phyloP scores from a whole-genome alignment of 1,140 invertebrate species.

The Spodoptera frugiperda region DNA sequence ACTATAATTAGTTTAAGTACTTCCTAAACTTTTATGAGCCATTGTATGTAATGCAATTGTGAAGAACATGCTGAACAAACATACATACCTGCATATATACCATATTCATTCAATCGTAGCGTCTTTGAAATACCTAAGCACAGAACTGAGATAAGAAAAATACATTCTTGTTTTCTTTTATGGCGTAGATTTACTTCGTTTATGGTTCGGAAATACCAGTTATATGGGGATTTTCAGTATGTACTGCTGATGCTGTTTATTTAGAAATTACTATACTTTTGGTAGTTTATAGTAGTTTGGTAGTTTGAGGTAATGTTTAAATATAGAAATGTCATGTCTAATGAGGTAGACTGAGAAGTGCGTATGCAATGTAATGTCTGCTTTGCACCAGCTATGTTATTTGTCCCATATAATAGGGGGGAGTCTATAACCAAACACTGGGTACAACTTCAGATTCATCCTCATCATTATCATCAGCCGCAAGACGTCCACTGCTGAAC shows the following conservation, averaged over 20 bases:
- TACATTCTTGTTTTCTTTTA: conserved; percentile 23
- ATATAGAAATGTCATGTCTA: neutral
- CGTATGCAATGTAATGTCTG: too few species aligned
- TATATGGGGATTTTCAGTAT: neutral
- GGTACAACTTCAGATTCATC: too few species aligned
- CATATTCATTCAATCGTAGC: conserved; percentile 11
- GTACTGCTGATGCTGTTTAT: neutral
- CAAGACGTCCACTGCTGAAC: too few species aligned
- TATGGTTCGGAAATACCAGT: conserved; percentile 16
- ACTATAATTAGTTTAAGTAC: neutral
- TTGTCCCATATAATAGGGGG: too few species aligned
- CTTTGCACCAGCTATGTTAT: too few species aligned
- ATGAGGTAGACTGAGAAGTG: too few species aligned
- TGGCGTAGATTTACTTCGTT: neutral
- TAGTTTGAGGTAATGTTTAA: neutral
- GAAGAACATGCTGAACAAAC: neutral
- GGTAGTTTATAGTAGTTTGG: neutral
- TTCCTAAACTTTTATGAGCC: conserved; percentile 4
- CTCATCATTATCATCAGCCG: too few species aligned
- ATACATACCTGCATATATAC: neutral
- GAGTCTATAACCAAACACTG: too few species aligned
- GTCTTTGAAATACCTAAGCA: conserved; percentile 4
- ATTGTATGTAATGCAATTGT: neutral
- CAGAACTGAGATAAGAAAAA: conserved; percentile 7
- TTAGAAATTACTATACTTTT: neutral